phyloP scores from a whole-genome alignment of 2,888 invertebrate species.

The Acholoe squamosa region DNA sequence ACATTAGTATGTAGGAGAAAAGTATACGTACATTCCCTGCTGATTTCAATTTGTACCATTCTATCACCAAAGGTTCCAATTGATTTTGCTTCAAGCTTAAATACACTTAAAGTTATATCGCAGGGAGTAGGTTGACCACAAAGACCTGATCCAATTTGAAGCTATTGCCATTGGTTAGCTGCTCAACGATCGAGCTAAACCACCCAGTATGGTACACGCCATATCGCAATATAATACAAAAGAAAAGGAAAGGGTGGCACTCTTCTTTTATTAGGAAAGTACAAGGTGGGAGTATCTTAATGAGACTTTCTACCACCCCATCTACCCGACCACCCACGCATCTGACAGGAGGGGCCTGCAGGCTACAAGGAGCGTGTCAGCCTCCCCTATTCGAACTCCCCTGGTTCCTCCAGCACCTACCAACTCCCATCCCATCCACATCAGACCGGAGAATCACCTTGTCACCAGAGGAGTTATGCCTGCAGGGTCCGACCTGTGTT shows the following conservation, averaged over 20 bases:
- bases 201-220: neutral
- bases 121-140: too few species aligned
- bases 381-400: neutral
- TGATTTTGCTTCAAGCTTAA: too few species aligned
- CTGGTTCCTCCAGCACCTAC: neutral
- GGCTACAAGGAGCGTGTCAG: neutral
- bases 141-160: too few species aligned
- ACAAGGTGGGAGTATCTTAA: neutral
- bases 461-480: neutral
- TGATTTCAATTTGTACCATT: too few species aligned
- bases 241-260: neutral
- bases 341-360: neutral
- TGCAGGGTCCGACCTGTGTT: neutral
- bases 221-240: neutral
- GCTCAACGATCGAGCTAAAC: too few species aligned
- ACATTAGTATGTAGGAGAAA: too few species aligned
- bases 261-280: neutral
- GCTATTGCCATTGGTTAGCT: too few species aligned
- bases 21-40: too few species aligned
- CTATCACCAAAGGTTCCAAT: too few species aligned
- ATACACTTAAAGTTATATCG: too few species aligned
- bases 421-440: neutral
- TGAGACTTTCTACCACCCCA: neutral
- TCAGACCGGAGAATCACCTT: neutral
- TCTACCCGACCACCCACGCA: neutral